Base-by-base conservation (phyloP, 2,888 invertebrate genomes). In the Diarsia dahlii region DNA sequence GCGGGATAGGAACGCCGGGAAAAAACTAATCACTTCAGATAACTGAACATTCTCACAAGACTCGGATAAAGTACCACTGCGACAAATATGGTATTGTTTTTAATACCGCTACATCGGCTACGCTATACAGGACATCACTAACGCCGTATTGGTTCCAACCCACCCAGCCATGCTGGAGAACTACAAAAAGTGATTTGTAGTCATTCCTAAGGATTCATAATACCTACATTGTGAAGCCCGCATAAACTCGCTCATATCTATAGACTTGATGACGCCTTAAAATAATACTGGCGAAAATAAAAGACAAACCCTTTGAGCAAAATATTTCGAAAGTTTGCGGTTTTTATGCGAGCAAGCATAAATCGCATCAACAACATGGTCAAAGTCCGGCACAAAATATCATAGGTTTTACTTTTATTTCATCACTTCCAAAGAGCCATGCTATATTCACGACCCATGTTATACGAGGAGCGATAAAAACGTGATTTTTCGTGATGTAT, bases 271-370 rank as follows among this genome's bases (percentile, higher is more conserved):
- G 86, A 88, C n/a, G 68, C 84, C 86, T 89, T 89, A 88, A 82
- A 89, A 91, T 89, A 82, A 93, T 93, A 93, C 92, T 93, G 91
- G 89, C 87, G 90, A 93, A 94, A 94, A 94, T 94, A 94, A 93
- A 92, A 90, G 86, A 56, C 85, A 82, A 90, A 90, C 89, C 88
- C 87, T 85, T 86, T 82, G 80, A 87, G 89, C 88, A 90, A 92
- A 89, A 89, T 89, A 91, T 93, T 92, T 91, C 89, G 90, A 91
- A 92, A 92, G 90, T 91, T 93, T 93, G 94, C 88, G 93, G 92
- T 93, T 94, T 92, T 91, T 90, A 90, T 90, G 89, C 86, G 89
- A 90, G 88, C 88, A 84, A 90, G 88, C 84, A 90, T 90, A 93
- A 93, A 94, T 93, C 89, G 89, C 85, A 89, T 90, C 92, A 91